These are phyloP conservation scores for Clunio marinus DNA, from an alignment of 2,888 invertebrate genomes.

Conservation along the genomic window DNA sequence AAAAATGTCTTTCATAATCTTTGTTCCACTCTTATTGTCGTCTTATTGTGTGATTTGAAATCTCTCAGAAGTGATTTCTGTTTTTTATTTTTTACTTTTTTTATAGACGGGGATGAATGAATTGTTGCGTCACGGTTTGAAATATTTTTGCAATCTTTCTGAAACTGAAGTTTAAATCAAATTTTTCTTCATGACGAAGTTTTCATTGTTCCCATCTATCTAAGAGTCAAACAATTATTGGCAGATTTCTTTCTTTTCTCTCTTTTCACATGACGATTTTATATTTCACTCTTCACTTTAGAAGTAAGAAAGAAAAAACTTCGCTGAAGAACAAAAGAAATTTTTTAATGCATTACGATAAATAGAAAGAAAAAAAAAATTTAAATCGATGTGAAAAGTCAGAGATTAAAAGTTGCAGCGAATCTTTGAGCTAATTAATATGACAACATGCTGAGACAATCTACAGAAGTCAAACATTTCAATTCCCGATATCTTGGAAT, in stretches of 20 bases:
- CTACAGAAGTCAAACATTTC: conserved; percentile 21
- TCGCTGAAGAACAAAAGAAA: neutral
- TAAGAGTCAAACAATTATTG: conserved; percentile 33
- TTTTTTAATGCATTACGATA: neutral
- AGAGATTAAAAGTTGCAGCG: neutral
- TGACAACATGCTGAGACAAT: conserved; percentile 27
- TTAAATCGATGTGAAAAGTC: neutral
- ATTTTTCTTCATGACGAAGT: too few species aligned
- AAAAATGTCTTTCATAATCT: conserved; percentile 6
- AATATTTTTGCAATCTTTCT: too few species aligned
- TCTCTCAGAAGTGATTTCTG: neutral
- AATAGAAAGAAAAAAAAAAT: conserved; percentile 1
- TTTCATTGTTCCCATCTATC: neutral
- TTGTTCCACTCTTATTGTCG: conserved; percentile 12
- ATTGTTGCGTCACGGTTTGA: neutral
- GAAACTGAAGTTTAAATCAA: too few species aligned
- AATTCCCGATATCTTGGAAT: conserved; percentile 20
- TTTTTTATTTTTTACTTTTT: neutral
- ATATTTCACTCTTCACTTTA: neutral
- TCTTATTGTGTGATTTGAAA: conserved; percentile 12
- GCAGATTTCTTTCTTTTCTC: conserved; percentile 32
- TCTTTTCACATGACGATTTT: neutral
- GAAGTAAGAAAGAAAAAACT: conserved; percentile 11
- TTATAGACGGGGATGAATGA: neutral
- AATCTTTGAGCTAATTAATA: conserved; percentile 37